Evolutionary conservation across 2,797 vertebrate species (phyloP).

Genomic region (Dallia pectoralis): DNA sequence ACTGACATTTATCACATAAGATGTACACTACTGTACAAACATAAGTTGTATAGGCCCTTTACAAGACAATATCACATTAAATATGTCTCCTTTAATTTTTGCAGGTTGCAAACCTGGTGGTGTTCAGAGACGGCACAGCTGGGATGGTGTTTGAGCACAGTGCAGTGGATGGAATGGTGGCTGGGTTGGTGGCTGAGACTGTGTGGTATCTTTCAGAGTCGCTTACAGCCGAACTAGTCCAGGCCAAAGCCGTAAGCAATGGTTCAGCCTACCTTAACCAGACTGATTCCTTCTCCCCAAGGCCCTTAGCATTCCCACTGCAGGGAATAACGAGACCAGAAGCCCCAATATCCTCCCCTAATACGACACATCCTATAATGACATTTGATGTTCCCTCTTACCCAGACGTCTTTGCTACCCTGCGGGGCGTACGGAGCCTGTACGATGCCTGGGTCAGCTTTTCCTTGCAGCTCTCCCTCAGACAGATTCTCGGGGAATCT

Average conservation of each 20-base stretch:
- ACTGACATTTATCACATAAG: too few relatives aligned
- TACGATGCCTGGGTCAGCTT: conserved; percentile 81
- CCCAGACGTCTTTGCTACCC: conserved; percentile 73
- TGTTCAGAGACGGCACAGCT: conserved; percentile 73
- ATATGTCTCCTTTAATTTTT: background rate
- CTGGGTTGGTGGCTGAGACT: conserved; percentile 68
- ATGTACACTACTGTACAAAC: too few relatives aligned
- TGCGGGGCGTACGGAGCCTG: conserved; percentile 70
- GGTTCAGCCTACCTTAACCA: conserved; percentile 38
- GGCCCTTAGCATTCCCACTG: conserved; percentile 58
- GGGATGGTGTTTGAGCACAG: conserved; percentile 79
- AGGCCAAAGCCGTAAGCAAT: conserved; percentile 34
- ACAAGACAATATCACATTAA: background rate
- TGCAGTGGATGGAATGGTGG: conserved; percentile 78
- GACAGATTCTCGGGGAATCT: conserved; percentile 68
- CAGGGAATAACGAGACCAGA: conserved; percentile 38
- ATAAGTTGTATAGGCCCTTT: background rate
- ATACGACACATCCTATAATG: conserved; percentile 61
- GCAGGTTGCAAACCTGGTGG: conserved; percentile 76
- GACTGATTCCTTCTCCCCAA: conserved; percentile 31
- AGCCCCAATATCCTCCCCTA: conserved; percentile 32
- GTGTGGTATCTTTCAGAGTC: conserved; percentile 74
- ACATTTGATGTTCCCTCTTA: conserved; percentile 74
- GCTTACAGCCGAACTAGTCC: conserved; percentile 45
- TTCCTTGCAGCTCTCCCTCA: conserved; percentile 76